These are phyloP conservation scores for Pachyramphus minor DNA, from an alignment of 2,113 vertebrate species.

Conservation along the genomic window DNA sequence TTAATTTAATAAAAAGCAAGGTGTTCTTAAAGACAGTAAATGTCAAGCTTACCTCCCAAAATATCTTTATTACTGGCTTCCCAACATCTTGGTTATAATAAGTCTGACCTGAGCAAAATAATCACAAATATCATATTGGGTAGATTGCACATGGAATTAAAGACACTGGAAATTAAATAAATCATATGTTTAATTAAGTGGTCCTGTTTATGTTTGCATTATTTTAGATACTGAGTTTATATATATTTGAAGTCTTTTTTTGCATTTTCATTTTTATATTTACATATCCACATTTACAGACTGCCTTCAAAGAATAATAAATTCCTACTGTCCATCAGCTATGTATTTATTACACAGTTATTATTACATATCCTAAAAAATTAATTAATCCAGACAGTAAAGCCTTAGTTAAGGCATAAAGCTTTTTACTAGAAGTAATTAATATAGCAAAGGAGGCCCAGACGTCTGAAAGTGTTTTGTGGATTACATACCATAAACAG, in stretches of 20 bases:
- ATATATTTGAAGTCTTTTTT: background rate
- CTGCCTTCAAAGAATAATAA: background rate
- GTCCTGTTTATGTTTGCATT: background rate
- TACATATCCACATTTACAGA: background rate
- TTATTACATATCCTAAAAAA: background rate
- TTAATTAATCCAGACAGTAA: background rate
- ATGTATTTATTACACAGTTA: background rate
- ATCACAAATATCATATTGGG: background rate
- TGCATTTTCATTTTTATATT: background rate
- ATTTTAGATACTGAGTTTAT: background rate
- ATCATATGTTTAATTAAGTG: background rate
- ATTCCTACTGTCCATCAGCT: background rate
- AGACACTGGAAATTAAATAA: background rate
- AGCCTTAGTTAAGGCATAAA: background rate
- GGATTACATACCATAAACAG: background rate
- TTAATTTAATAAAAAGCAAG: background rate
- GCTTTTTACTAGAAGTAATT: background rate
- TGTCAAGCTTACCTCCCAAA: constrained; percentile 78
- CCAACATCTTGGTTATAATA: constrained; percentile 89
- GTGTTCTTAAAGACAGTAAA: background rate
- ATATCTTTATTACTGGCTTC: constrained; percentile 77
- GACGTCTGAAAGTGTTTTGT: background rate
- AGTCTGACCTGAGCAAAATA: constrained; percentile 80
- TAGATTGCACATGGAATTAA: background rate
- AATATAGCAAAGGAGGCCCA: background rate